Percentiles rank a stretch among this genome's conserved stretches.
phyloP scores from a whole-genome alignment of 2,113 vertebrate species.

The Elachura formosa region DNA sequence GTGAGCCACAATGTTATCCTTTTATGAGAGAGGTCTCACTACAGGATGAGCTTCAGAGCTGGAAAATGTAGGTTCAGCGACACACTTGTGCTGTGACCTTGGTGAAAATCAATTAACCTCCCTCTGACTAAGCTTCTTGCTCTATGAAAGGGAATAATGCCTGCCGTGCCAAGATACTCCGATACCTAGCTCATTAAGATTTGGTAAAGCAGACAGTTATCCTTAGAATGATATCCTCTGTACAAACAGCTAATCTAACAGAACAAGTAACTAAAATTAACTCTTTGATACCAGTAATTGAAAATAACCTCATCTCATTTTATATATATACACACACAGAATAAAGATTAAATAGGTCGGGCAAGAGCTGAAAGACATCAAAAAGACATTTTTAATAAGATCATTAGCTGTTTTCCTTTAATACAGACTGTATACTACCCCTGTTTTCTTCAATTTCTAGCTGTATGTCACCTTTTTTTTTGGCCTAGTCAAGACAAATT shows the following conservation, averaged over 20 bases:
- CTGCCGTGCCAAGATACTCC: not conserved
- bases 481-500: not conserved
- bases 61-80: slow-evolving; percentile 13
- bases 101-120: slow-evolving; percentile 59
- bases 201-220: not conserved
- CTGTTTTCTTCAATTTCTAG: not conserved
- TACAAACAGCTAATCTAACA: not conserved
- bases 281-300: not conserved
- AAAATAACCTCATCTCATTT: not conserved
- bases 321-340: not conserved
- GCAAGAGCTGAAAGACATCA: not conserved
- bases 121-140: not conserved
- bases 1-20: not conserved
- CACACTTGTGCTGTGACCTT: slow-evolving; percentile 27
- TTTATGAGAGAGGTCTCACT: not conserved
- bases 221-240: not conserved
- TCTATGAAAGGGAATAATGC: slow-evolving; percentile 3
- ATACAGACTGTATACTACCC: not conserved
- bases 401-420: not conserved
- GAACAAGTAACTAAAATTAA: not conserved
- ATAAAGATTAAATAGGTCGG: not conserved
- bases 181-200: slow-evolving; percentile 25
- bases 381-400: not conserved
- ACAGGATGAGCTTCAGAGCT: not conserved
- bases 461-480: not conserved